phyloP scores from a whole-genome alignment of 92 coral and sea anemone genomes.

The Heliopora coerulea region DNA sequence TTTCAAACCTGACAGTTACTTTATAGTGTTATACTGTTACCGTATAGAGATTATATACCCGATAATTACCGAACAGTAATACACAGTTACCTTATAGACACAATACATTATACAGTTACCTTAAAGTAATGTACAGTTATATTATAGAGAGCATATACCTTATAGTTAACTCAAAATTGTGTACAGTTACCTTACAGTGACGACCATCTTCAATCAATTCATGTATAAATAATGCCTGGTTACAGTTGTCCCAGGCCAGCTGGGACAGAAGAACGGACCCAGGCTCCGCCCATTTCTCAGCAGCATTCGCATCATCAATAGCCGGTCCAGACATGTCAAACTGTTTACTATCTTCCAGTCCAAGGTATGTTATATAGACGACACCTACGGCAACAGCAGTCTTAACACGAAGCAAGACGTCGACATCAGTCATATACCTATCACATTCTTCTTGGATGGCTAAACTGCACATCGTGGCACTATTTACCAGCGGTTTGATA shows the following conservation, averaged over 20 bases:
- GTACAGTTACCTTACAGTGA: constrained; percentile 68
- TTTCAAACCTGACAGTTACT: too few species aligned
- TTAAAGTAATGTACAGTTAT: too few species aligned
- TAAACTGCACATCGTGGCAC: constrained; percentile 92
- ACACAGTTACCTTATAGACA: too few species aligned
- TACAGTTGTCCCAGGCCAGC: constrained; percentile 79
- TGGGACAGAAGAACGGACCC: constrained; percentile 91
- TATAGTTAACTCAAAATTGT: too few species aligned
- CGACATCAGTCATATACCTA: constrained; percentile 96
- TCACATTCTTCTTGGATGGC: constrained; percentile 96
- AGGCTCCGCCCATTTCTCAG: constrained; percentile 99
- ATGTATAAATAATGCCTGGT: constrained; percentile 75
- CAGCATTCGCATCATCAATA: constrained; percentile 91
- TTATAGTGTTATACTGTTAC: too few species aligned
- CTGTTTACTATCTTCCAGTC: constrained; percentile 87
- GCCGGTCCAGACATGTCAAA: constrained; percentile 95
- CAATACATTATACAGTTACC: too few species aligned
- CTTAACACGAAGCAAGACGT: constrained; percentile 88
- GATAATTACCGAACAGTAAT: too few species aligned
- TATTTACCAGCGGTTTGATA: constrained; percentile 72
- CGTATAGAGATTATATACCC: too few species aligned
- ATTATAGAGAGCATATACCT: too few species aligned
- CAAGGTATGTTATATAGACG: constrained; percentile 86
- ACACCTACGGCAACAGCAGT: constrained; percentile 91
- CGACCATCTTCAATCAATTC: constrained; percentile 82